A percentile compares a stretch with the other conserved stretches of the same genome.
Conservation (phyloP, 2,888 invertebrate species). For the Odontomyia ornata region DNA sequence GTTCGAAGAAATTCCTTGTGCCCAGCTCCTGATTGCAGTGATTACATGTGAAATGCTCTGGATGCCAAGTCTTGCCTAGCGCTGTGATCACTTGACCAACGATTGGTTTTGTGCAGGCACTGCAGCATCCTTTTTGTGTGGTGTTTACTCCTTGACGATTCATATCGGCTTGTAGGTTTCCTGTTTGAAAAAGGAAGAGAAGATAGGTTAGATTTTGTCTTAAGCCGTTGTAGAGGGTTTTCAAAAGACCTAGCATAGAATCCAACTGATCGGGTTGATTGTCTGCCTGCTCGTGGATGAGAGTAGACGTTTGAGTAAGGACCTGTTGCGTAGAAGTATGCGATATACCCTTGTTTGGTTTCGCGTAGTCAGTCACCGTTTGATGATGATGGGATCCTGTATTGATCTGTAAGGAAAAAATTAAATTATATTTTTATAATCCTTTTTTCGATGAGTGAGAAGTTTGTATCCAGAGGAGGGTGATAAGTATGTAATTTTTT, state of each 20-base stretch:
- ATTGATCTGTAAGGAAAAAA: constrained; percentile 67
- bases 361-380: constrained; percentile 77
- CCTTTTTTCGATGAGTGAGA: too few relatives aligned
- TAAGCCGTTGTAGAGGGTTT: too few relatives aligned
- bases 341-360: constrained; percentile 69
- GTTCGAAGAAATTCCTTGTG: constrained; percentile 97
- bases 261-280: constrained; percentile 65
- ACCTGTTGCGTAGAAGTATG: constrained; percentile 53
- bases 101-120: constrained; percentile 97
- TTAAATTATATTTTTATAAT: too few relatives aligned
- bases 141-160: constrained; percentile 98
- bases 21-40: constrained; percentile 97
- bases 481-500: too few relatives aligned
- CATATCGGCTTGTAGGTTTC: constrained; percentile 90
- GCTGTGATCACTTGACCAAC: constrained; percentile 95
- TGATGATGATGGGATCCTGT: constrained; percentile 71
- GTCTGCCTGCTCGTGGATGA: constrained; percentile 59
- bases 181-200: constrained; percentile 35
- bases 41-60: constrained; percentile 98
- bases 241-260: constrained; percentile 64
- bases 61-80: constrained; percentile 98
- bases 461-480: too few relatives aligned
- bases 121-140: constrained; percentile 99
- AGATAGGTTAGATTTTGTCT: not conserved
- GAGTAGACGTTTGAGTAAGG: constrained; percentile 61